A percentile compares a stretch with the other conserved stretches of the same genome.
These are phyloP conservation scores for Ameiurus melas DNA, from an alignment of 2,113 vertebrate species.

Conservation along the genomic window DNA sequence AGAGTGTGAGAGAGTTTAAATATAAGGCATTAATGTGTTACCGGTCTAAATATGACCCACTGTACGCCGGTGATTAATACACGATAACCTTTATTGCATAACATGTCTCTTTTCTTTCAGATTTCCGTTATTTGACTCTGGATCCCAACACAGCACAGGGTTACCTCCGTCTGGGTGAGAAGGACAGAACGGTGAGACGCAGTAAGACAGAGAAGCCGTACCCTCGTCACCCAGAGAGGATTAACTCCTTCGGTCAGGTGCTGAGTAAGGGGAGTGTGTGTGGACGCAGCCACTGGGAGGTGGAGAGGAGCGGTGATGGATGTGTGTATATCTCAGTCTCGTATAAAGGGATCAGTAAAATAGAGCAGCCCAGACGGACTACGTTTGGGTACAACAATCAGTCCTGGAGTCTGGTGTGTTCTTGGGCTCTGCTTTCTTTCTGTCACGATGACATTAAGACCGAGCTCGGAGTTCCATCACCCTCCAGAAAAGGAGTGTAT, in stretches of 20 bases:
- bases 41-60: neutral
- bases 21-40: neutral
- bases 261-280: conserved; percentile 15
- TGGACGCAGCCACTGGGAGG: conserved; percentile 31
- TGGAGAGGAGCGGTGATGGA: neutral
- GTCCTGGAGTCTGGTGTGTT: conserved; percentile 27
- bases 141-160: conserved; percentile 17
- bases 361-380: neutral
- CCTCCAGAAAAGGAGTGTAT: too few species aligned
- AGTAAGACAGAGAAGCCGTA: neutral
- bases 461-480: too few species aligned
- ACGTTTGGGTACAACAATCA: neutral
- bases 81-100: neutral
- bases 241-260: neutral
- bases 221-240: conserved; percentile 27
- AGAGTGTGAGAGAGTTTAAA: neutral
- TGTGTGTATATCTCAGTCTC: conserved; percentile 17
- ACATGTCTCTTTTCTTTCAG: neutral
- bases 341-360: conserved; percentile 11
- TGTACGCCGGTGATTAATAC: neutral
- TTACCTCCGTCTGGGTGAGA: conserved; percentile 14
- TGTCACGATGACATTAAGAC: too few species aligned
- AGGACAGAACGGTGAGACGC: conserved; percentile 4
- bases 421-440: neutral
- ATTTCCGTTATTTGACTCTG: conserved; percentile 27